Evolutionary conservation across 2,888 invertebrate genomes (phyloP).

Genomic region (Bellardia pandia): DNA sequence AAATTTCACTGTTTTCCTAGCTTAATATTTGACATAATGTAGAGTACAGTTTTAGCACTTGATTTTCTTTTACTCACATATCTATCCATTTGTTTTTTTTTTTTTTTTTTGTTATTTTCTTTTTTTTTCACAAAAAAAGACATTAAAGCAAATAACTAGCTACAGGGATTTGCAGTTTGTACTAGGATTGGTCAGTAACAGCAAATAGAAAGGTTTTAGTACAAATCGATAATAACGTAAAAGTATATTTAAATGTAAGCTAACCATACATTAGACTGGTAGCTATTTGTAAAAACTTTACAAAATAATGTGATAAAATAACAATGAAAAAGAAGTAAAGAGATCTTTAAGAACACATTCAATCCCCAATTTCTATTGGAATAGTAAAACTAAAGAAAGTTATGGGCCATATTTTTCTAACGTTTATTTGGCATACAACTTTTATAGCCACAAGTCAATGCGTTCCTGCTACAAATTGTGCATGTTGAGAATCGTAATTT

Average conservation of each 20-base stretch:
- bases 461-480: not conserved
- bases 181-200: not conserved
- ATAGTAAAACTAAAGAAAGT: too few species aligned
- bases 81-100: not conserved
- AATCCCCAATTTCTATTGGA: too few species aligned
- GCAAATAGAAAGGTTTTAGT: not conserved
- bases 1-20: not conserved
- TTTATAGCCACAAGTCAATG: not conserved
- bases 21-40: not conserved
- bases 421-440: too few species aligned
- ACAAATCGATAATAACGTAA: not conserved
- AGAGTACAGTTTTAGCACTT: not conserved
- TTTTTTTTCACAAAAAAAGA: not conserved
- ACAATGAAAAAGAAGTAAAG: too few species aligned
- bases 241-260: not conserved
- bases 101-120: not conserved
- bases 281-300: too few species aligned
- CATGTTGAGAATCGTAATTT: not conserved
- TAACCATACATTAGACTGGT: not conserved
- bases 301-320: too few species aligned
- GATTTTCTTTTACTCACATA: not conserved
- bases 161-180: constrained; percentile 4
- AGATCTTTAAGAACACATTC: too few species aligned
- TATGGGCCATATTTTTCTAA: too few species aligned
- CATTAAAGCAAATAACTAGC: not conserved